Evolutionary conservation across 2,113 vertebrate genomes (phyloP), one percentile per base, ranked within the genome.

Genomic region (Meriones unguiculatus): DNA sequence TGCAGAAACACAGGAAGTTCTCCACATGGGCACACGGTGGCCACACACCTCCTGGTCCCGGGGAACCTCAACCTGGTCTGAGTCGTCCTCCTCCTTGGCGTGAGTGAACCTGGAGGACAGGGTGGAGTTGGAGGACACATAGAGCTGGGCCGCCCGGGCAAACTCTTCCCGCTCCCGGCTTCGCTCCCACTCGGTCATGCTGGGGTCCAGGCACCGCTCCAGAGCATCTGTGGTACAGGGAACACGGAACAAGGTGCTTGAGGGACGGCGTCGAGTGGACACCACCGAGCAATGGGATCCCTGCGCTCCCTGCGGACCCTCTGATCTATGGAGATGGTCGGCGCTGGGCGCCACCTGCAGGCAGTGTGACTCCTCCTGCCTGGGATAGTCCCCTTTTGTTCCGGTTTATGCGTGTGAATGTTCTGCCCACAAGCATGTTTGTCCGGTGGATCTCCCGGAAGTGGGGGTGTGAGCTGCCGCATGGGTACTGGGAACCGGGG

Each of bases 131-230:
- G 98, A 98, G 13, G 99, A 98, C 5, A 98, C 98, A 30, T 99
- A 99, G 17, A 99, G 97, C 97, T 98, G 62, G 0, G 99, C 99
- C 0, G 99, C 99, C 0, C 99, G 98, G 3, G 99, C 85, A 76
- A 99, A 99, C 98, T 99, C 99, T 0, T 99, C 99, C 67, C 98
- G 98, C 77, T 99, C 99, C 0, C 99, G 98, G 70, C 99, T 98
- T 54, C 98, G 98, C 96, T 99, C 99, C 99, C 99, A 99, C 85
- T 99, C 99, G 0, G 99, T 99, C 99, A 99, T 98, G 0, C 4
- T 85, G 0, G 98, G 96, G 93, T 99, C 99, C 95, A 99, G 95
- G 95, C 98, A 99, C 2, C 62, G 98, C 20, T 99, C 99, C 98
- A 99, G 13, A 0, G 98, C 98, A 25, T 99, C 99, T 99, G 10